Evolutionary conservation across 2,113 vertebrate species (phyloP), one percentile per base, ranked within the genome.

Genomic region (Paramormyrops kingsleyae): DNA sequence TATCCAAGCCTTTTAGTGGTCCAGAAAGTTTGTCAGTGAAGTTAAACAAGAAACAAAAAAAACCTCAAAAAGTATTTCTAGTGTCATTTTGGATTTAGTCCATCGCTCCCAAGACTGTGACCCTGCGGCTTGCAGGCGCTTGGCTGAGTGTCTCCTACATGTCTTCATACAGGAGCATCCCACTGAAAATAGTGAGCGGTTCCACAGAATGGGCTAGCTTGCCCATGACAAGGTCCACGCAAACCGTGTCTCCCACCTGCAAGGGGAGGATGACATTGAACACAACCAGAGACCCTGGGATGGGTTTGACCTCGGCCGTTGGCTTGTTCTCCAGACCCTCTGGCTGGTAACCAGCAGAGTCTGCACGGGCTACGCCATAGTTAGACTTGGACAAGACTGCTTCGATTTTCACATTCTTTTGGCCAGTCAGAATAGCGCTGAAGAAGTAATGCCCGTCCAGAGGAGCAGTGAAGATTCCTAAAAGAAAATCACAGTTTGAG

Each of bases 261-360:
- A 99, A 96, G 0, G 97, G 97, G 88, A 99, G 95, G 91, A 99
- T 95, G 62, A 99, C 97, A 94, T 96, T 98, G 94, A 99, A 99
- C 50, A 99, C 95, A 0, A 97, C 98, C 6, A 99, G 94, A 0
- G 98, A 95, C 0, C 97, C 97, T 0, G 97, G 95, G 15, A 94
- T 95, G 46, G 95, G 95, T 89, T 96, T 97, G 31, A 94, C 94
- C 17, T 98, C 97, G 0, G 95, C 97, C 92, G 97, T 95, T 0
- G 98, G 98, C 87, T 98, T 98, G 93, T 98, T 98, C 94, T 99
- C 98, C 92, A 99, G 94, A 1, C 97, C 98, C 92, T 99, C 98
- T 0, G 97, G 98, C 92, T 99, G 97, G 90, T 98, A 98, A 0
- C 98, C 98, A 0, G 96, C 97, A 0, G 98, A 99, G 95, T 99